A percentile compares a stretch with the other conserved stretches of the same genome.
phyloP scores from a whole-genome alignment of 2,113 vertebrate species.

The Pachyramphus minor region DNA sequence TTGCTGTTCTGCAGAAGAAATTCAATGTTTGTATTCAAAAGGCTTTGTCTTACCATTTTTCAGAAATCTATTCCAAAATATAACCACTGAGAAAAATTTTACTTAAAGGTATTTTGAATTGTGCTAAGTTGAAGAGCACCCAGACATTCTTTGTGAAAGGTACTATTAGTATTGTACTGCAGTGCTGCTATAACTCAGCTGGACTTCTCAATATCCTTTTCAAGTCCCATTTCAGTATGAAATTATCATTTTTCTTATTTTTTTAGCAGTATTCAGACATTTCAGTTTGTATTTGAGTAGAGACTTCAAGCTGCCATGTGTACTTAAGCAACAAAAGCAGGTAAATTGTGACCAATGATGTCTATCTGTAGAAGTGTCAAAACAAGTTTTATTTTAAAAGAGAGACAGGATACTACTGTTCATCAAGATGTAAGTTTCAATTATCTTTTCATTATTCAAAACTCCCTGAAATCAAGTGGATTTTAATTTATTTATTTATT shows the following conservation, averaged over 20 bases:
- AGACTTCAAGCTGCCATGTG: not conserved
- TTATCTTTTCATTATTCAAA: not conserved
- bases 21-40: not conserved
- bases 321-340: not conserved
- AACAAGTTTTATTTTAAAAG: not conserved
- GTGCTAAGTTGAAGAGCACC: not conserved
- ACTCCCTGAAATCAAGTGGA: not conserved
- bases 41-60: not conserved
- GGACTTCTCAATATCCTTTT: not conserved
- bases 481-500: not conserved
- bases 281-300: not conserved
- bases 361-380: not conserved
- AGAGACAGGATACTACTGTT: not conserved
- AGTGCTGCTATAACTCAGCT: not conserved
- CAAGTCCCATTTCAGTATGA: not conserved
- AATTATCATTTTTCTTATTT: not conserved
- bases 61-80: not conserved
- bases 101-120: not conserved
- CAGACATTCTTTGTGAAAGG: not conserved
- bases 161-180: not conserved
- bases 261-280: not conserved
- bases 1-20: not conserved
- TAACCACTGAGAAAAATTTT: not conserved
- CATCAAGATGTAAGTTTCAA: not conserved
- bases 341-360: not conserved